phyloP scores from a whole-genome alignment of 2,797 vertebrate genomes.

The Cygnus olor region DNA sequence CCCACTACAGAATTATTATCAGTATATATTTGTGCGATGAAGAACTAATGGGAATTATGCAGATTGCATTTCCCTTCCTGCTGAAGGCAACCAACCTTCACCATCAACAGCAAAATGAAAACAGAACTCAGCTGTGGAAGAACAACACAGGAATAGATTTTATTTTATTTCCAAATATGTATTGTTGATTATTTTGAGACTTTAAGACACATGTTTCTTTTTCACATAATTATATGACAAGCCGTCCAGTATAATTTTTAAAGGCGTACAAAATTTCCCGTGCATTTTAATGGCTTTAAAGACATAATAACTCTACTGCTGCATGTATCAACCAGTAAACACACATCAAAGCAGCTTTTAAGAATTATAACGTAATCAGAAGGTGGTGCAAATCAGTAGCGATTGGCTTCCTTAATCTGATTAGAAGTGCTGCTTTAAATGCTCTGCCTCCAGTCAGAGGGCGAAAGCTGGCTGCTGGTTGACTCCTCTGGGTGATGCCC shows the following conservation, averaged over 20 bases:
- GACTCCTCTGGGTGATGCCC: background rate
- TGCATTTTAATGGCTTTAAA: constrained; percentile 35
- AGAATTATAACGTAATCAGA: background rate
- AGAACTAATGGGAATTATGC: constrained; percentile 76
- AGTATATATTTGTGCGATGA: constrained; percentile 64
- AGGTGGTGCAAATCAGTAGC: constrained; percentile 11
- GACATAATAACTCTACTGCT: background rate
- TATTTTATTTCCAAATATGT: constrained; percentile 33
- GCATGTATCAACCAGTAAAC: background rate
- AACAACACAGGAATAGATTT: constrained; percentile 36
- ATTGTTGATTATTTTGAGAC: constrained; percentile 67
- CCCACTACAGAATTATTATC: constrained; percentile 61
- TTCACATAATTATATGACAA: constrained; percentile 60
- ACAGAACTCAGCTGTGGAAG: constrained; percentile 66
- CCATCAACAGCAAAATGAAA: constrained; percentile 64
- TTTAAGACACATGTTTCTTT: constrained; percentile 61
- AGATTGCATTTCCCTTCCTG: constrained; percentile 73
- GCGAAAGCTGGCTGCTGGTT: background rate
- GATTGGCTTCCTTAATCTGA: constrained; percentile 32
- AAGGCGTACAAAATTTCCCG: constrained; percentile 29
- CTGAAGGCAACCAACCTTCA: constrained; percentile 75
- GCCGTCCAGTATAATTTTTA: constrained; percentile 32
- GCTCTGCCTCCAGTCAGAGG: background rate
- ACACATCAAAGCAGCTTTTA: constrained; percentile 29
- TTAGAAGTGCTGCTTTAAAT: background rate